These are phyloP conservation scores for Cyphomyrus discorhynchus DNA, from an alignment of 2,113 vertebrate genomes.

Conservation along the genomic window DNA sequence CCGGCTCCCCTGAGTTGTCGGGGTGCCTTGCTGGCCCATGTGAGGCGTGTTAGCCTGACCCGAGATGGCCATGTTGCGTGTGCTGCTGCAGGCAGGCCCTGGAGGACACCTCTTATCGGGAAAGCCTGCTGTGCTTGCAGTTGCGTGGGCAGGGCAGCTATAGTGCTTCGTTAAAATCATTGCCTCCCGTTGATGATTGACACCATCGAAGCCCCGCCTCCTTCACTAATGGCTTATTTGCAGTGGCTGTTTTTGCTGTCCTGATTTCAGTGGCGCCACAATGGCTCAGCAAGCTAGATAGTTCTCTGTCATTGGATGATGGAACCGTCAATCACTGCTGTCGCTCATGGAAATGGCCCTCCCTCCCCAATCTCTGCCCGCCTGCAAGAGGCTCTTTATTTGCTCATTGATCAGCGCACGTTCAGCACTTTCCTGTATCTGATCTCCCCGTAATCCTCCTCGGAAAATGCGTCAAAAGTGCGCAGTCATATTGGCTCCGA, in stretches of 20 bases:
- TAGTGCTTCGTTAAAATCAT: not conserved
- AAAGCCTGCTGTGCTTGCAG: not conserved
- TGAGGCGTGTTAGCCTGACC: not conserved
- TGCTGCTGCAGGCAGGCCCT: not conserved
- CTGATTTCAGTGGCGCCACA: not conserved
- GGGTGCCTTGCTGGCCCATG: not conserved
- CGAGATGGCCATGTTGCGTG: not conserved
- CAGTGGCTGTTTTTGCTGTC: not conserved
- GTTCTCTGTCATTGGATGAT: slow-evolving; percentile 12
- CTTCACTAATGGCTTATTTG: not conserved
- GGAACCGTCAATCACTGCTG: slow-evolving; percentile 15
- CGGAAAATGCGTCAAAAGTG: slow-evolving; percentile 13
- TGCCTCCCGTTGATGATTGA: not conserved
- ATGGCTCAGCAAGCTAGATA: not conserved
- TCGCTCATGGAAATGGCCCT: not conserved
- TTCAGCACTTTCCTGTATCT: slow-evolving; percentile 16
- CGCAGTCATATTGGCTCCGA: not conserved
- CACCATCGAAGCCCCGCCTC: not conserved
- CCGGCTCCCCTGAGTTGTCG: not conserved
- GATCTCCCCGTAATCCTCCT: slow-evolving; percentile 6
- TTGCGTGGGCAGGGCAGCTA: not conserved
- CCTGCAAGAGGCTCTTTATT: not conserved
- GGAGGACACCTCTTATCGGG: not conserved
- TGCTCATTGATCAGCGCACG: slow-evolving; percentile 17
- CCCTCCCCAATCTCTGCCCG: not conserved